Base-by-base conservation (phyloP, 1,140 invertebrate genomes). In the Calycopis cecrops region DNA sequence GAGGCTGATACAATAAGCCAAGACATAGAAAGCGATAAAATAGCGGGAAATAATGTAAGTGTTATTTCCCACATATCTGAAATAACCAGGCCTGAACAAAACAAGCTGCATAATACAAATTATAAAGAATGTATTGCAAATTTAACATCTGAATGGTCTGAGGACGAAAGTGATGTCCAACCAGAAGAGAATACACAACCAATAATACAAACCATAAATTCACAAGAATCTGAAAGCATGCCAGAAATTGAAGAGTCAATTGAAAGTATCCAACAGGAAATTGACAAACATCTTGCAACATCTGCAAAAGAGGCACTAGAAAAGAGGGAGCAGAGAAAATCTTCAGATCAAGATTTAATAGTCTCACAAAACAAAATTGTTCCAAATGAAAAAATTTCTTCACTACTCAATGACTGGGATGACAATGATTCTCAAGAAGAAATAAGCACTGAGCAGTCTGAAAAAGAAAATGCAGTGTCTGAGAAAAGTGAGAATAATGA, bases 331-430 rank as follows among this genome's bases (percentile, higher is more conserved):
- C 21, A 53, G 44, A 33, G 21, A 48, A 8, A 44, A 9, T 12
- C 42, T 40, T 14, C 35, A 12, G 12, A 21, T 3, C 10, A 18
- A n/a, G 10, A 28, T 42, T 18, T 35, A 35, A 50, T 54, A 47
- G 33, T 34, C 0, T 6, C 35, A 35, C 17, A 33, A 34, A 44
- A 54, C 14, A 14, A 7, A 18, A 9, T 10, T 17, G 12, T 4
- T 6, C 28, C 35, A 48, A 52, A 50, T 40, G 35, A 75, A 63
- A 87, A 88, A 67, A 83, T 88, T 52, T 80, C 84, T 21, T 81
- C 79, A 16, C 70, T 88, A 11, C 60, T 88, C 16, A 82, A 83
- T 73, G 87, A 88, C 56, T 88, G 87, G 87, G 86, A 88, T 58
- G 87, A 88, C 42, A 87, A 87, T 75, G 87, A 88, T 60, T 85